Conservation (phyloP, 2,113 vertebrate species). For the Triplophysa rosa region DNA sequence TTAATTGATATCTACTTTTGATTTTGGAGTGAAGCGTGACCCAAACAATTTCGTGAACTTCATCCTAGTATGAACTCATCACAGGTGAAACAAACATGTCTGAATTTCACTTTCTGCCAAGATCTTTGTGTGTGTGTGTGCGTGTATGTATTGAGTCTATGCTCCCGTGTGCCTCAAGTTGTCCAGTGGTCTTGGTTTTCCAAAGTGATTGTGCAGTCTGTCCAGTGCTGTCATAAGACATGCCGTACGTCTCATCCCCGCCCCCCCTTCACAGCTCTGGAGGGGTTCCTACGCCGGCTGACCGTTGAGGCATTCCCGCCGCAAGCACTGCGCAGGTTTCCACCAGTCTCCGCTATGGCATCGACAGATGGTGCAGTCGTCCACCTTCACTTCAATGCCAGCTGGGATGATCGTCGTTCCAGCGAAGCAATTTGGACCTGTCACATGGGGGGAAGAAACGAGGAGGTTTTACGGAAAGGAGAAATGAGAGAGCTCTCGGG, state of each 20-base stretch:
- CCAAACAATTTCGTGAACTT: not conserved
- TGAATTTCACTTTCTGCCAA: conserved; percentile 47
- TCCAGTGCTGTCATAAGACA: conserved; percentile 58
- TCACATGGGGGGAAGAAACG: conserved; percentile 58
- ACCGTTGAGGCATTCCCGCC: conserved; percentile 96
- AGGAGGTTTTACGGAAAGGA: not conserved
- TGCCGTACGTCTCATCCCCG: conserved; percentile 64
- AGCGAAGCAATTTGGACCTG: conserved; percentile 99
- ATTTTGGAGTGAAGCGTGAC: not conserved
- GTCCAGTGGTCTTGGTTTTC: conserved; percentile 61
- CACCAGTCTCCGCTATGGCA: conserved; percentile 99
- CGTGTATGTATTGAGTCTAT: not conserved
- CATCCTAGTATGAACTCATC: conserved; percentile 14
- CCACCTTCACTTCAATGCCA: conserved; percentile 98
- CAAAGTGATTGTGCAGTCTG: conserved; percentile 68
- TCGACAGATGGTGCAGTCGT: conserved; percentile 99
- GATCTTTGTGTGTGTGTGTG: conserved; percentile 40
- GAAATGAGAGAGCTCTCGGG: conserved; percentile 63
- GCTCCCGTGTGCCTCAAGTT: conserved; percentile 33
- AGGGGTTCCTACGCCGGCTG: conserved; percentile 81
- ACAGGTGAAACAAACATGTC: conserved; percentile 48
- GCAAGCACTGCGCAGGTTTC: conserved; percentile 97
- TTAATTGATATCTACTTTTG: not conserved
- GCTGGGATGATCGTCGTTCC: conserved; percentile 98
- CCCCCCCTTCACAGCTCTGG: conserved; percentile 18